A percentile compares a stretch with the other conserved stretches of the same genome.
Evolutionary conservation across 30 jellyfish, hydroid and myxozoan species (phyloP).

Genomic region (Morbakka virulenta): DNA sequence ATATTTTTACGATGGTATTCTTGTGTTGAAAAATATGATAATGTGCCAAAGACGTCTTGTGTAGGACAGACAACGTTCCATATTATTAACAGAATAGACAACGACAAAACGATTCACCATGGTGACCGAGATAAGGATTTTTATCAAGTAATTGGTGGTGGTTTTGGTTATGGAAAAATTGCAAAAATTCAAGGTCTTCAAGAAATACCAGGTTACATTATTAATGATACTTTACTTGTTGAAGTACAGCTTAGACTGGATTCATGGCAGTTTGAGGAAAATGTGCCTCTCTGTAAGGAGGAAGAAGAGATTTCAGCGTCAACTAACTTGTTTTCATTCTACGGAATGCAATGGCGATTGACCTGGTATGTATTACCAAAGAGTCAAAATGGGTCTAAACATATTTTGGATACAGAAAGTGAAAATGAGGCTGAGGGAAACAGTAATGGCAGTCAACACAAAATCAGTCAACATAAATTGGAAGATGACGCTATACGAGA

Average conservation of each 20-base stretch:
- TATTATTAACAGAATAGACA: slow-evolving; percentile 60
- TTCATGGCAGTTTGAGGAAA: slow-evolving; percentile 56
- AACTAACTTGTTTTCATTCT: slow-evolving; percentile 31
- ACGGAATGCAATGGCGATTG: slow-evolving; percentile 69
- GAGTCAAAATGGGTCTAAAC: slow-evolving; percentile 6
- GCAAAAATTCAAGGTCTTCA: slow-evolving; percentile 27
- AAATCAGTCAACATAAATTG: no score
- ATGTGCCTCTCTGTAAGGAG: slow-evolving; percentile 16
- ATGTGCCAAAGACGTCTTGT: slow-evolving; percentile 50
- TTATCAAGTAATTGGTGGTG: slow-evolving; percentile 70
- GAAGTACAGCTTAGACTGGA: slow-evolving; percentile 49
- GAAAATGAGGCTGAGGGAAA: slow-evolving; percentile 19
- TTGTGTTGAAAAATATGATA: slow-evolving; percentile 13
- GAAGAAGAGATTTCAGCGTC: slow-evolving; percentile 43
- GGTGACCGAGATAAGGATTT: slow-evolving; percentile 71
- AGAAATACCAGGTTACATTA: slow-evolving; percentile 66
- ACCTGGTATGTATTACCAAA: slow-evolving; percentile 51
- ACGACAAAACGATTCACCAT: slow-evolving; percentile 39
- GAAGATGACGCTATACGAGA: no score
- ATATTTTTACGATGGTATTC: slow-evolving; percentile 94
- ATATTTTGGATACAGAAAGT: slow-evolving; percentile 55
- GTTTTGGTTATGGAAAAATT: slow-evolving; percentile 88
- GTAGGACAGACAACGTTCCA: slow-evolving; percentile 51
- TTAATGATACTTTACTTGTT: slow-evolving; percentile 50
- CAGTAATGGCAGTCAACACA: no score